Base-by-base conservation (phyloP, 92 coral and sea anemone genomes). In the Epizoanthus ramosus region DNA sequence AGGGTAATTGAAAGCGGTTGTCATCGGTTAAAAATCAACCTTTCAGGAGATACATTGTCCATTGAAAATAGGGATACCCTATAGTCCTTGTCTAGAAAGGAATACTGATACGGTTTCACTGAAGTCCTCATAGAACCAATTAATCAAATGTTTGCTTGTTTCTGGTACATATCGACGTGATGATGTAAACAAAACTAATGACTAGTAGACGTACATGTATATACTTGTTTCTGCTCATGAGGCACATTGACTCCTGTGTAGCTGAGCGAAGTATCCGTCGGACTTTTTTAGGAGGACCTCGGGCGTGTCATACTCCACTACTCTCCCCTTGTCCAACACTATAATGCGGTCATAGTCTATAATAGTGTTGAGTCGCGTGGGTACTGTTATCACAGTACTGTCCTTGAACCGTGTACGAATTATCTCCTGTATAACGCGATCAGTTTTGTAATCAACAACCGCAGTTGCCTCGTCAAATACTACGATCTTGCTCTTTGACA, bases 261-360 rank as follows among this genome's bases (percentile, higher is more conserved):
- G 87, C 66, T 91, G 97, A 17, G 95, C 95, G 54, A 93, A 93
- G 58, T 92, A 89, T 3, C 94, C 97, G 41, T 87, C 94, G 25
- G 82, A 57, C 59, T 81, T 93, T 71, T 80, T 89, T 50, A 93
- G 84, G 70, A 93, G 63, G 10, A 84, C 89, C 28, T 93, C 94
- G 14, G 97, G 94, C 57, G 90, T 93, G 83, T 93, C 97, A 57
- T 91, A 88, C 76, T 93, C 97, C 23, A 90, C 88, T 43, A 93
- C 88, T 50, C 88, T 91, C 2, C 97, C 97, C 57, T 91, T 87
- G 63, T 93, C 97, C 73, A 93, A 79, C 21, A 93, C 94, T 91
- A 93, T 79, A 23, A 93, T 94, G 21, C 97, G 92, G 70, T 93
- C 94, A 57, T 93, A 93, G 81, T 93, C 97, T 47, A 93, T 91